Percentiles rank a stretch among this genome's conserved stretches.
phyloP scores from a whole-genome alignment of 1,140 invertebrate genomes.

The Drosophila seguyi region DNA sequence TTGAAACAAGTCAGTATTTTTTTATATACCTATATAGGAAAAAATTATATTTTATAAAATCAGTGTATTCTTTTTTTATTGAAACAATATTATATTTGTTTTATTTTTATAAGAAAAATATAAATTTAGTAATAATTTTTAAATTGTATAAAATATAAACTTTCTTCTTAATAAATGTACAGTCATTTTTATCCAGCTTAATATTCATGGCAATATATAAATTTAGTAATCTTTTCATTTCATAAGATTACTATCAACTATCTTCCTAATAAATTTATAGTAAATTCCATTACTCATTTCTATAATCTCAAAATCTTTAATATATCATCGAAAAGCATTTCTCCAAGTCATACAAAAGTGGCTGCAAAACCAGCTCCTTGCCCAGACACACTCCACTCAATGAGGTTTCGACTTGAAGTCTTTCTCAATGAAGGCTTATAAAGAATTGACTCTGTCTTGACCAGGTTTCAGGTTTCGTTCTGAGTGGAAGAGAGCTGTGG shows the following conservation, averaged over 20 bases:
- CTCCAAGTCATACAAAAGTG: conserved; percentile 1
- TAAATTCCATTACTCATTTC: background rate
- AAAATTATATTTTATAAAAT: too few species aligned
- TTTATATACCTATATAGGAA: too few species aligned
- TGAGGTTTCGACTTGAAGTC: conserved; percentile 25
- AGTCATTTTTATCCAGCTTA: too few species aligned
- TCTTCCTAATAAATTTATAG: background rate
- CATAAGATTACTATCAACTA: background rate
- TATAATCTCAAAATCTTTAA: background rate
- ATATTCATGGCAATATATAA: too few species aligned
- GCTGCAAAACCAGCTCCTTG: conserved; percentile 1
- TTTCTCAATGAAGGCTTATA: conserved; percentile 38
- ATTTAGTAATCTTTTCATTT: background rate
- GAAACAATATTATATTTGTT: too few species aligned
- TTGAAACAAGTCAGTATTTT: too few species aligned
- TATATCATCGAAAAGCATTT: background rate
- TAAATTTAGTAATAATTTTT: too few species aligned
- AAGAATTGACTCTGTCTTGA: conserved; percentile 12
- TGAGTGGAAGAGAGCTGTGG: conserved; percentile 43
- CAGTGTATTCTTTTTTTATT: too few species aligned
- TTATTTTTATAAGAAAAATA: too few species aligned
- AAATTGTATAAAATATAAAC: too few species aligned
- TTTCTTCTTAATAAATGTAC: too few species aligned
- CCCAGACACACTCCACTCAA: conserved; percentile 35
- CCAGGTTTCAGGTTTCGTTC: conserved; percentile 42